Percentiles rank a stretch among this genome's conserved stretches.
These are phyloP conservation scores for Thryonomys swinderianus DNA, from an alignment of 2,113 vertebrate genomes.

Conservation along the genomic window DNA sequence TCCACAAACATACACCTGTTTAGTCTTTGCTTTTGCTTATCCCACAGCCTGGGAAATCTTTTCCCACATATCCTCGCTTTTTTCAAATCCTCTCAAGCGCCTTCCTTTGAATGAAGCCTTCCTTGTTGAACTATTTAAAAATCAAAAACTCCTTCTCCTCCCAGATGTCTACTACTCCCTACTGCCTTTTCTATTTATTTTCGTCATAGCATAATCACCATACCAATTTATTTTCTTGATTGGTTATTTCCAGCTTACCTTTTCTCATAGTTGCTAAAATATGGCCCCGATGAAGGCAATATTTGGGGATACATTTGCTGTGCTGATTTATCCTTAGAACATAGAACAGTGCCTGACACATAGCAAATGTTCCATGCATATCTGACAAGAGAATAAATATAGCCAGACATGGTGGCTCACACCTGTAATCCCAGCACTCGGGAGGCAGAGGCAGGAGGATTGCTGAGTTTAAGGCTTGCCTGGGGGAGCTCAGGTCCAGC, in stretches of 20 bases:
- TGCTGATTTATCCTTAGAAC: neutral
- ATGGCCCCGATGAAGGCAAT: neutral
- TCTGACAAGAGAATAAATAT: constrained; percentile 11
- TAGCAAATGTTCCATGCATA: neutral
- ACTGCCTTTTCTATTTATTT: neutral
- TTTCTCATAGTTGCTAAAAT: neutral
- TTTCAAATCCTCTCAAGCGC: neutral
- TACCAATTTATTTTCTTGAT: constrained; percentile 8
- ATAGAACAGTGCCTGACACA: neutral
- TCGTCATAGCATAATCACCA: neutral
- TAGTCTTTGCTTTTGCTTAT: neutral
- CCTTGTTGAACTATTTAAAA: neutral
- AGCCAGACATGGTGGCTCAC: too few species aligned
- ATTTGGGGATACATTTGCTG: neutral
- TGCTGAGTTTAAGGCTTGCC: too few species aligned
- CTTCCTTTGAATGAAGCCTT: neutral
- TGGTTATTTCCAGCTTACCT: neutral
- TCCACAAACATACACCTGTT: neutral
- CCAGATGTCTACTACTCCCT: neutral
- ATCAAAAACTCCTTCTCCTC: neutral
- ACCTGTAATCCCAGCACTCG: too few species aligned
- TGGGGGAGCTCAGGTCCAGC: too few species aligned
- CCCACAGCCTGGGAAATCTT: neutral
- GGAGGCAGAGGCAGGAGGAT: too few species aligned
- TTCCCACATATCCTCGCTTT: neutral